Evolutionary conservation across 2,113 vertebrate species (phyloP).

Genomic region (Chaetorhynchus papuensis): DNA sequence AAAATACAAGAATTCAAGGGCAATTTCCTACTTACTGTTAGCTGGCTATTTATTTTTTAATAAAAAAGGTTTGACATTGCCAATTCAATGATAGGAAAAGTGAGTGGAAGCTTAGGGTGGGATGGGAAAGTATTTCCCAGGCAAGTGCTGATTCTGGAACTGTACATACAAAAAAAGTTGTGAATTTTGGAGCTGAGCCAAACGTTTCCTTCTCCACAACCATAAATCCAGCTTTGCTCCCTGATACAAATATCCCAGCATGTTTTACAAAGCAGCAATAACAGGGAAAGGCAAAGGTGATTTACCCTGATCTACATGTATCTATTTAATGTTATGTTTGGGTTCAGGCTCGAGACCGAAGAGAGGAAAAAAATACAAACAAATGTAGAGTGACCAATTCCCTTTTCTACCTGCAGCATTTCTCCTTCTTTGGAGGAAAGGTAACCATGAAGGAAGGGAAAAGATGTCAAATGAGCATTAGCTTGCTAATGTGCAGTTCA

Average conservation of each 20-base stretch:
- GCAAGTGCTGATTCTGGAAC: constrained; percentile 55
- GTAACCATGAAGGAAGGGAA: not conserved
- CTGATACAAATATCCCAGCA: not conserved
- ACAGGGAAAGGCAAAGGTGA: not conserved
- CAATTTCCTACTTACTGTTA: not conserved
- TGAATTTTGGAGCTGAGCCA: constrained; percentile 32
- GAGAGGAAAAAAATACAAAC: not conserved
- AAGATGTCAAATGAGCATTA: not conserved
- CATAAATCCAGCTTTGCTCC: constrained; percentile 38
- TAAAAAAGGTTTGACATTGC: not conserved
- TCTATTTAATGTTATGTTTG: not conserved
- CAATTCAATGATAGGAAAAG: not conserved
- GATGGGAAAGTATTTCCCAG: constrained; percentile 35
- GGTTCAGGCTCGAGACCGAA: not conserved
- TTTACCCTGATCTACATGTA: not conserved
- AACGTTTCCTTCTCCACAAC: not conserved
- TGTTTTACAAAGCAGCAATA: not conserved
- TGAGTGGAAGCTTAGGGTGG: not conserved
- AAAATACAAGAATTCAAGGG: not conserved
- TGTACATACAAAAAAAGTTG: constrained; percentile 30
- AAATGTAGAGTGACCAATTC: not conserved
- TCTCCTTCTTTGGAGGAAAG: not conserved
- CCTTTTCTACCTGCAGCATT: not conserved
- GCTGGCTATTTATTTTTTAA: not conserved
- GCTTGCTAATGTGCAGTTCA: not conserved